Base-by-base conservation (phyloP, 1,140 invertebrate genomes). In the Monochamus saltuarius region DNA sequence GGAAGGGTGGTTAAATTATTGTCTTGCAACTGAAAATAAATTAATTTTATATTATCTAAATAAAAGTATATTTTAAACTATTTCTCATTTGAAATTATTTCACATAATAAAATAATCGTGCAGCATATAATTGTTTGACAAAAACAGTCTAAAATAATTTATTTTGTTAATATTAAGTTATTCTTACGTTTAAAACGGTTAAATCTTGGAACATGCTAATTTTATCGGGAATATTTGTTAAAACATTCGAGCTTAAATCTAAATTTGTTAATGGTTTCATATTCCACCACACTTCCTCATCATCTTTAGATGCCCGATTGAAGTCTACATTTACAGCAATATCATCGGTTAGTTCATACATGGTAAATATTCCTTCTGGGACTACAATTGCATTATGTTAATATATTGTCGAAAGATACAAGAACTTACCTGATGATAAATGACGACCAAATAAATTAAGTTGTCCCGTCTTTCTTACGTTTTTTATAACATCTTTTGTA, bases 271-370 rank as follows among this genome's bases (percentile, higher is more conserved):
- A 75, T 1, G 89, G 84, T 62, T 89, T 86, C 68, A 88, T 84
- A 73, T 91, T 90, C 93, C 93, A 95, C 93, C 93, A 96, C 45
- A 84, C 82, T 56, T 84, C 83, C 40, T 82, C 79, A 29, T 29
- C 22, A 39, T 88, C 84, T 11, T 77, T 75, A 11, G 61, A 46
- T 10, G 17, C 77, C 65, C 70, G 70, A n/a, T 75, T 69, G 40
- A 77, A 75, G 61, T 85, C 81, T 64, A 88, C 85, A 70, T 91
- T 87, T 7, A 89, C 78, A 29, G 84, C 79, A 68, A 87, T 70
- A 72, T 87, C 79, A 78, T 88, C 78, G 71, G 85, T 81, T 62
- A 89, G 79, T 64, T 89, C 84, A 73, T 95, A 89, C 65, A 95
- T 86, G 65, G 82, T 84, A 86, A 90, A 95, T 36, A 95, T 83